A percentile compares a stretch with the other conserved stretches of the same genome.
Conservation (phyloP, 2,797 vertebrate genomes). For the Aplochiton taeniatus region DNA sequence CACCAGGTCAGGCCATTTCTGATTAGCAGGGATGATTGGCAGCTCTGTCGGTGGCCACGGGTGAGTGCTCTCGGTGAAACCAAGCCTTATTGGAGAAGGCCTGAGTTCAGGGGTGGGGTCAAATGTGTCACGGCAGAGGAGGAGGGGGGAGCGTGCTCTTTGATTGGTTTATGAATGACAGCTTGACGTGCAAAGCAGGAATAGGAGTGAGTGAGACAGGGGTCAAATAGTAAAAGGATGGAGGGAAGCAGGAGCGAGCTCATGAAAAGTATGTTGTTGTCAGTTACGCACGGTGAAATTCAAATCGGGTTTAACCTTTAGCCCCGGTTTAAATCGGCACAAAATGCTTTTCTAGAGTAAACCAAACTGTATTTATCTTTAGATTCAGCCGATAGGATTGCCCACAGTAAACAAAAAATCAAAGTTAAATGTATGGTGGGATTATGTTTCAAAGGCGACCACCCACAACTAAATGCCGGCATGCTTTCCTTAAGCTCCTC, state of each 20-base stretch:
- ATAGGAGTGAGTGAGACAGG: constrained; percentile 12
- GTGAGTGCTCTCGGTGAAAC: constrained; percentile 56
- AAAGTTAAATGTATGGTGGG: neutral
- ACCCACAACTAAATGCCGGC: neutral
- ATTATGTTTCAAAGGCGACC: constrained; percentile 7
- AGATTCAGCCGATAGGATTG: no score
- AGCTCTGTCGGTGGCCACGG: constrained; percentile 58
- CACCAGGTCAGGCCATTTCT: constrained; percentile 60
- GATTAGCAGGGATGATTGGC: constrained; percentile 74
- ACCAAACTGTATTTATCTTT: no score
- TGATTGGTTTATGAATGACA: constrained; percentile 74
- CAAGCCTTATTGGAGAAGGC: constrained; percentile 66
- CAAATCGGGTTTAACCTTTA: no score
- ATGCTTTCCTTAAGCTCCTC: constrained; percentile 19
- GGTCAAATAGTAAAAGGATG: constrained; percentile 25
- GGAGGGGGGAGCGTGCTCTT: constrained; percentile 61
- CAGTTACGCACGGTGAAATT: no score
- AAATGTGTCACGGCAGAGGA: constrained; percentile 38
- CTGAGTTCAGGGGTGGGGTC: constrained; percentile 61
- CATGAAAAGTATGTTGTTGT: no score
- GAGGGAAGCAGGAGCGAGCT: no score
- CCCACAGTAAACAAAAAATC: neutral
- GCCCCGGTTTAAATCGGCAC: no score
- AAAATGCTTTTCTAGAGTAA: no score
- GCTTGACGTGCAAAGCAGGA: constrained; percentile 44